Base-by-base conservation (phyloP, 2,888 invertebrate genomes). In the Stomorhina lunata region DNA sequence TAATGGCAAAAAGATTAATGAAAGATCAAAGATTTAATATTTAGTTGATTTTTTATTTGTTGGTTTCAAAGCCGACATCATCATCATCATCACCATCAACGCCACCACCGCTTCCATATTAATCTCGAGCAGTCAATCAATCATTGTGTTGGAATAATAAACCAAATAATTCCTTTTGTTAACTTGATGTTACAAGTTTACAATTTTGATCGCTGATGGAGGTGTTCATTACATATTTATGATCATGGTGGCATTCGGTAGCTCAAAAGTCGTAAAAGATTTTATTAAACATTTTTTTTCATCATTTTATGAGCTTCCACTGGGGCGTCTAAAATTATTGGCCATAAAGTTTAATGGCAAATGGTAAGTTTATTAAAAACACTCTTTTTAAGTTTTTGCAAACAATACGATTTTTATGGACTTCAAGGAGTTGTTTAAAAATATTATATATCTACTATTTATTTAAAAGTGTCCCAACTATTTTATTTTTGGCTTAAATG, bases 11-110 rank as follows among this genome's bases (percentile, higher is more conserved):
- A 27, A 59, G 12, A 53, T 69, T 63, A 55, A 75, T 48, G 10
- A 69, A 79, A 82, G 78, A 82, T 82, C 82, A 82, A 82, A 78
- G 82, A 63, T 69, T 73, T 69, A 22, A 73, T 55, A 40, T 55
- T n/a, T 53, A 37, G 53, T 53, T 27, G 9, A 37, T 32, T 29
- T 73, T 72, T 43, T 25, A 65, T 75, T 81, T 81, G 20, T 77
- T 68, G 72, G 37, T 53, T 75, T 45, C 55, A 63, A 2, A 69
- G 55, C 69, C 55, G 73, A 71, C 77, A 71, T 48, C 53, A 71
- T 43, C 43, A 25, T 55, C 32, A 66, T 48, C n/a, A 17, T 10
- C 29, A 57, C 5, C 29, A 25, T 10, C 32, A 27, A 34, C 37
- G 12, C 5, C 66, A 59, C n/a, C 59, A 65, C 66, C 66, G 37